These are phyloP conservation scores for Mimas tiliae DNA, from an alignment of 2,888 invertebrate species.

Conservation along the genomic window DNA sequence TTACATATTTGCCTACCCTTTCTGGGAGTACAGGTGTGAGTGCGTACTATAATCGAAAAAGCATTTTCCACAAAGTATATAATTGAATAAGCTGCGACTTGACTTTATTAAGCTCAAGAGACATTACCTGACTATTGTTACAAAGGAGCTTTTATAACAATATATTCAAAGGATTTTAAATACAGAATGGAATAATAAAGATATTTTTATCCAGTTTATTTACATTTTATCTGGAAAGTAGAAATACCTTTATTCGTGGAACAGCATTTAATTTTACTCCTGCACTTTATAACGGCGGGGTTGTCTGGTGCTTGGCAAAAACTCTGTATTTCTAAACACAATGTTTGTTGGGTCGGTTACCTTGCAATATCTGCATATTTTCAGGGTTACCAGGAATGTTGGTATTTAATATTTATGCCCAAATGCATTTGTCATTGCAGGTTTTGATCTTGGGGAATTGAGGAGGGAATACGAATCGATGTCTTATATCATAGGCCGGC, in stretches of 20 bases:
- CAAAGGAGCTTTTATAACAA: not conserved
- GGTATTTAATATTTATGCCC: not conserved
- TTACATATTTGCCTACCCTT: no score
- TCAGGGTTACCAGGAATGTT: slow-evolving; percentile 30
- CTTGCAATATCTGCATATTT: slow-evolving; percentile 40
- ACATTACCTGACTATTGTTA: not conserved
- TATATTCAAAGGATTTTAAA: not conserved
- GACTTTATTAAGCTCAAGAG: not conserved
- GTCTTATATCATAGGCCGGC: no score
- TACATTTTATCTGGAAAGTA: slow-evolving; percentile 15
- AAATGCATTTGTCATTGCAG: no score
- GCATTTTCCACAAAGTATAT: no score
- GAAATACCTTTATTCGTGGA: slow-evolving; percentile 7
- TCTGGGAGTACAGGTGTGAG: no score
- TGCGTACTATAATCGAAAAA: no score
- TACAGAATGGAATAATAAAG: slow-evolving; percentile 5
- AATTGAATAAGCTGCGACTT: not conserved
- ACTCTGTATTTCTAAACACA: slow-evolving; percentile 25
- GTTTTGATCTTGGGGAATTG: no score
- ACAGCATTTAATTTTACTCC: slow-evolving; percentile 22
- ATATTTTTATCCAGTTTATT: slow-evolving; percentile 7
- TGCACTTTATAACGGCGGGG: not conserved
- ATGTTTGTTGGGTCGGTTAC: slow-evolving; percentile 38
- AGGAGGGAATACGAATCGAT: no score
- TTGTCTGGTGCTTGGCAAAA: slow-evolving; percentile 4